Evolutionary conservation across 2,888 invertebrate species (phyloP).

Genomic region (Merodon equestris): DNA sequence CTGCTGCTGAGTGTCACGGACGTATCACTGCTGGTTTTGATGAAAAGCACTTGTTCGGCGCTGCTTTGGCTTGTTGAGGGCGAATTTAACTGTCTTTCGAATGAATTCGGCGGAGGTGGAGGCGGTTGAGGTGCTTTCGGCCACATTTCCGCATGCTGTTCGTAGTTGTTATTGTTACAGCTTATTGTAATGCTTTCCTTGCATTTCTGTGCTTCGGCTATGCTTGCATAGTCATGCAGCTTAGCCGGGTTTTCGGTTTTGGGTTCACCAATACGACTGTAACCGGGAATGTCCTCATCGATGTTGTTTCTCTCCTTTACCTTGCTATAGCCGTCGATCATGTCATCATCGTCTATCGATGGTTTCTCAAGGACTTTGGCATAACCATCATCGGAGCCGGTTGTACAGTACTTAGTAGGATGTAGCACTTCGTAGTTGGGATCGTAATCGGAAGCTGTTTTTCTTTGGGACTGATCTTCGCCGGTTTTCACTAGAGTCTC

Average conservation of each 20-base stretch:
- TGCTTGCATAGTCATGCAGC: constrained; percentile 77
- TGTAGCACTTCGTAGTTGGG: constrained; percentile 90
- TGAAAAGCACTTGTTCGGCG: constrained; percentile 58
- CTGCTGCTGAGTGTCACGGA: constrained; percentile 73
- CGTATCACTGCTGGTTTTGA: constrained; percentile 71
- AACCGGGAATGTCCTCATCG: constrained; percentile 71
- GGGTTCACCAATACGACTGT: constrained; percentile 76
- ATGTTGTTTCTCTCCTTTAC: constrained; percentile 72
- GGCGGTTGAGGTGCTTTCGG: constrained; percentile 73
- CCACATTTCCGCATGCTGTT: constrained; percentile 70
- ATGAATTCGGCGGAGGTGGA: constrained; percentile 72
- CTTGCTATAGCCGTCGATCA: constrained; percentile 74
- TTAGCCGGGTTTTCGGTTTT: constrained; percentile 72
- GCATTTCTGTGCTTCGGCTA: constrained; percentile 74
- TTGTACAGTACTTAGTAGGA: constrained; percentile 73
- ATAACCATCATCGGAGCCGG: constrained; percentile 78
- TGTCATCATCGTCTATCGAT: constrained; percentile 69
- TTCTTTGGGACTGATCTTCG: constrained; percentile 72
- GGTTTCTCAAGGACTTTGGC: constrained; percentile 78
- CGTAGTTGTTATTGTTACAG: constrained; percentile 71
- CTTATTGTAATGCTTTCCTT: constrained; percentile 74
- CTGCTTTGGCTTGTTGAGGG: constrained; percentile 69
- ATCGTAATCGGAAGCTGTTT: constrained; percentile 83
- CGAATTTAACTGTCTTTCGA: constrained; percentile 45
- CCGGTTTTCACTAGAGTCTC: constrained; percentile 81